Evolutionary conservation across 2,113 vertebrate species (phyloP), one percentile per base, ranked within the genome.

Genomic region (Bubo blakistoni): DNA sequence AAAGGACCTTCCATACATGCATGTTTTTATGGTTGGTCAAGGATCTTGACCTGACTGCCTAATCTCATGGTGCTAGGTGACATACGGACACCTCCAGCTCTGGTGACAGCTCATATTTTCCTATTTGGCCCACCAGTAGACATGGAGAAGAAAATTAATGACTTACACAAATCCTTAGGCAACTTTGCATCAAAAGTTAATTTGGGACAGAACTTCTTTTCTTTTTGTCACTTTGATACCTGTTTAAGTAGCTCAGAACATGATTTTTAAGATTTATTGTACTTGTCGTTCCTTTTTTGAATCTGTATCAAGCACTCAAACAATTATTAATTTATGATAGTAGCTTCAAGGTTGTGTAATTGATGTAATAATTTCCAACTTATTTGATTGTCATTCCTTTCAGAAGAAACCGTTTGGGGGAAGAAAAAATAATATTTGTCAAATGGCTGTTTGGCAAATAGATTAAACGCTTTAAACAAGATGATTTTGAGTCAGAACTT

Each of bases 241-340:
- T 92, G 66, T 87, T 86, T 91, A 95, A 94, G 88, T 81, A 97
- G 40, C 51, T 94, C 66, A 80, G 65, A 82, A 84, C 80, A 57
- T 47, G 69, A 49, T 85, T 81, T 92, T 93, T 80, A 94, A 97
- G 96, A 93, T 95, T 96, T 94, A 96, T 96, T 94, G 65, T 87
- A 51, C 67, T 92, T 77, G 80, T 89, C 95, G 87, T 96, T 97
- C 90, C 63, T 95, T 97, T 97, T 96, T 96, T 94, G 66, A 97
- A 95, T 97, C 51, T 94, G 22, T 88, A 96, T 89, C 63, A 96
- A 96, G 81, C 81, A 92, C 51, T 98, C 87, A 95, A 97, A 83
- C 67, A 96, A 90, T 71, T 94, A 93, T 71, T 76, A 85, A 85
- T 96, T 97, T 97, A 96, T 92, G 87, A 73, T 70, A 71, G 25